phyloP scores from a whole-genome alignment of 2,888 invertebrate species.

The Priocnemis perturbator region DNA sequence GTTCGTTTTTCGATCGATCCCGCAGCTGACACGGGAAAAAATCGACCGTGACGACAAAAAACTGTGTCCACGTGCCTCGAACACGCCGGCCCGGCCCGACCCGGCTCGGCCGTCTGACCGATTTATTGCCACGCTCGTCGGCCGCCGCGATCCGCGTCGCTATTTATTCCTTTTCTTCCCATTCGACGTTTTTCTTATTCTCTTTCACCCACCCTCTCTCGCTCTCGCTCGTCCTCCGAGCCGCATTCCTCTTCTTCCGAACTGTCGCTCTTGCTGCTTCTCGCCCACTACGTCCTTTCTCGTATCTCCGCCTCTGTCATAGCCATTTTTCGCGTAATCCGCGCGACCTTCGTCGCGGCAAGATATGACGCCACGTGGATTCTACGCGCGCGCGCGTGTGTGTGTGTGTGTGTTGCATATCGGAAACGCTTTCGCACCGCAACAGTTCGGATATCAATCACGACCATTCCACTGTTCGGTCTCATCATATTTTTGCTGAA shows the following conservation, averaged over 20 bases:
- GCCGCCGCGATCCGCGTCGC: conserved; percentile 24
- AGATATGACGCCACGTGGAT: conserved; percentile 43
- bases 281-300: too few relatives aligned
- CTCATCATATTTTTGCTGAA: too few relatives aligned
- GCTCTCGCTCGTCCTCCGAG: not conserved
- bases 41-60: conserved; percentile 48
- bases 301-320: too few relatives aligned
- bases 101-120: conserved; percentile 53
- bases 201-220: not conserved
- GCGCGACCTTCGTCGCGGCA: conserved; percentile 49
- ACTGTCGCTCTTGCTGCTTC: too few relatives aligned
- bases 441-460: too few relatives aligned
- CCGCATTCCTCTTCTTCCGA: too few relatives aligned
- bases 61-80: conserved; percentile 31
- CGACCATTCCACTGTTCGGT: too few relatives aligned
- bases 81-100: too few relatives aligned
- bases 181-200: conserved; percentile 19
- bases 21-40: conserved; percentile 53
- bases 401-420: too few relatives aligned
- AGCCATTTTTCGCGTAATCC: conserved; percentile 39
- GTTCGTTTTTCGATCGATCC: conserved; percentile 55
- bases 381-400: conserved; percentile 9
- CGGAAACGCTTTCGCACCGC: too few relatives aligned
- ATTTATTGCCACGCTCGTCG: conserved; percentile 53
- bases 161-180: conserved; percentile 44